A percentile compares a stretch with the other conserved stretches of the same genome.
phyloP scores from a whole-genome alignment of 2,113 vertebrate species.

The Sinocyclocheilus rhinocerous region DNA sequence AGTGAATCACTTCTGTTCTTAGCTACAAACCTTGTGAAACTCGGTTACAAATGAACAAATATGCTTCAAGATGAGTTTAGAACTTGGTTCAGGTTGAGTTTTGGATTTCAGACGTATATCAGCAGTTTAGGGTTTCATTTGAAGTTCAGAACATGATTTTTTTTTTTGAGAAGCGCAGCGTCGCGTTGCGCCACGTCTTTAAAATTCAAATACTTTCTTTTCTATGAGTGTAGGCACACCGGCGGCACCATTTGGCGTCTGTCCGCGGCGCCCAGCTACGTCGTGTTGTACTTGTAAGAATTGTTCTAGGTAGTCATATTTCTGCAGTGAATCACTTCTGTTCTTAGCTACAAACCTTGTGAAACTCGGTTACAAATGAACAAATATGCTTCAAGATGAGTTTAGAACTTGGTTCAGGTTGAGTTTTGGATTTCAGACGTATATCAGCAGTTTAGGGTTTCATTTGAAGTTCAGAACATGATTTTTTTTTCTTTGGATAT shows the following conservation, averaged over 20 bases:
- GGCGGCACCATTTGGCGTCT: no score
- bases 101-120: not conserved
- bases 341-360: not conserved
- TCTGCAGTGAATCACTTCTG: not conserved
- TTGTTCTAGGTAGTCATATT: not conserved
- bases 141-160: not conserved
- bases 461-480: not conserved
- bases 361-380: conserved; percentile 44
- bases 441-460: not conserved
- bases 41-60: conserved; percentile 45
- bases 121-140: not conserved
- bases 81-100: not conserved
- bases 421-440: not conserved
- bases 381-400: conserved; percentile 2
- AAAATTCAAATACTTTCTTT: no score
- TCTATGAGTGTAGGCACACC: no score
- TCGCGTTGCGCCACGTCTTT: no score
- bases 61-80: not conserved
- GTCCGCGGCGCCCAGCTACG: no score
- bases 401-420: not conserved
- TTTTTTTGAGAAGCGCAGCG: no score
- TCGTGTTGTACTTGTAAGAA: no score
- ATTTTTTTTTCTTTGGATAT: no score
- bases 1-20: not conserved
- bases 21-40: not conserved